Evolutionary conservation across 2,888 invertebrate species (phyloP).

Genomic region (Tillus elongatus): DNA sequence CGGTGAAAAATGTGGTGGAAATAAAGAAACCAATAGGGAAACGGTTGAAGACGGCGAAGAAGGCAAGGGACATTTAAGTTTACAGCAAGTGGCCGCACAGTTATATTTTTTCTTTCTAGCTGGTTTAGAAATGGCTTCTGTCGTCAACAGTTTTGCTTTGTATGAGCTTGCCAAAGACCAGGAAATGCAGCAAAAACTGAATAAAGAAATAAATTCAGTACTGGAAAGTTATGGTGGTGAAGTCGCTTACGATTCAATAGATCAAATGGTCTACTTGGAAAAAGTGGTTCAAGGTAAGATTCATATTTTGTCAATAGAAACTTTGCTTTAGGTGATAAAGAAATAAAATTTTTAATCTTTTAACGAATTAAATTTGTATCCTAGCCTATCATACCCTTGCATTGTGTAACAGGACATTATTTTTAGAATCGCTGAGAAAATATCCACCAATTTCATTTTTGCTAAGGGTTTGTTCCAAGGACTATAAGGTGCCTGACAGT

Average conservation of each 20-base stretch:
- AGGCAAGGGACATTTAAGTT: constrained; percentile 20
- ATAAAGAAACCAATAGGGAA: constrained; percentile 19
- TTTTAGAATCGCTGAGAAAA: constrained; percentile 31
- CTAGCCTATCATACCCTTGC: too few relatives aligned
- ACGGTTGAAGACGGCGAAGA: constrained; percentile 16
- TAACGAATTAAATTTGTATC: too few relatives aligned
- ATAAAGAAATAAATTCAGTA: constrained; percentile 29
- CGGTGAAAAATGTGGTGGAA: constrained; percentile 13
- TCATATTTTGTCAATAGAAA: too few relatives aligned
- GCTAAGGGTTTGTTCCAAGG: constrained; percentile 16
- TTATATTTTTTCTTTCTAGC: constrained; percentile 30
- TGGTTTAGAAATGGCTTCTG: constrained; percentile 40
- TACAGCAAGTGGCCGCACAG: constrained; percentile 26
- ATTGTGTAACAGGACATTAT: too few relatives aligned
- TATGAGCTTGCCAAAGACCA: constrained; percentile 36
- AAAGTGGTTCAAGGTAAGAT: constrained; percentile 32
- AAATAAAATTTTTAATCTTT: too few relatives aligned
- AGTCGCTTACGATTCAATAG: constrained; percentile 34
- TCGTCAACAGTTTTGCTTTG: constrained; percentile 32
- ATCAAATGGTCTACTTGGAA: constrained; percentile 36
- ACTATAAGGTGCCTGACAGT: constrained; percentile 16
- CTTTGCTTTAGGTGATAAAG: too few relatives aligned
- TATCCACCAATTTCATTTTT: constrained; percentile 27
- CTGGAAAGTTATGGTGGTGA: constrained; percentile 24
- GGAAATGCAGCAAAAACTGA: constrained; percentile 33